Evolutionary conservation across 2,888 invertebrate species (phyloP).

Genomic region (Perithous albicinctus): DNA sequence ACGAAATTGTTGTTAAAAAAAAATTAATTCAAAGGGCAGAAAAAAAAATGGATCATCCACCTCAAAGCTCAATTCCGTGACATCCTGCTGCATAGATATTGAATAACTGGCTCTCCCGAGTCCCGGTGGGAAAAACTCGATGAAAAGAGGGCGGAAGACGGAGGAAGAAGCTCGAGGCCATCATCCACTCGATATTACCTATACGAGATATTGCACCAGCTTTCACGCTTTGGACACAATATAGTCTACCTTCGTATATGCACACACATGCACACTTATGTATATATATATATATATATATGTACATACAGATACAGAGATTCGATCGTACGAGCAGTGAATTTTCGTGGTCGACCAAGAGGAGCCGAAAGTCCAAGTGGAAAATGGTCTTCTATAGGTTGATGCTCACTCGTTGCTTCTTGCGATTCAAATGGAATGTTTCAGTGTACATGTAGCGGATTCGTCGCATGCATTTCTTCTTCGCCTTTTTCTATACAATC

Average conservation of each 20-base stretch:
- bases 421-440: conserved; percentile 45
- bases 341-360: conserved; percentile 36
- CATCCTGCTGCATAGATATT: conserved; percentile 16
- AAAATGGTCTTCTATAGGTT: conserved; percentile 16
- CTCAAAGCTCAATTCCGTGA: not conserved
- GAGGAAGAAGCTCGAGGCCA: conserved; percentile 28
- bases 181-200: conserved; percentile 52
- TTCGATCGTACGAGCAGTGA: conserved; percentile 21
- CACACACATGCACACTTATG: not conserved
- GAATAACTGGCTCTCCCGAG: conserved; percentile 13
- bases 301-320: not conserved
- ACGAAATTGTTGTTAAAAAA: too few species aligned
- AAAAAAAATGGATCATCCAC: not conserved
- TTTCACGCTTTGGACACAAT: not conserved
- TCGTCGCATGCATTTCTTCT: conserved; percentile 55
- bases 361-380: conserved; percentile 40
- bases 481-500: too few species aligned
- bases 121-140: conserved; percentile 12
- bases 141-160: conserved; percentile 25
- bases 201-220: conserved; percentile 20
- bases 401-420: conserved; percentile 11
- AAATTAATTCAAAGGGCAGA: not conserved
- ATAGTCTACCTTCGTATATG: too few species aligned
- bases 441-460: conserved; percentile 58
- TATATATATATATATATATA: not conserved